Conservation (phyloP, 2,797 vertebrate species). For the Micromesistius poutassou region DNA sequence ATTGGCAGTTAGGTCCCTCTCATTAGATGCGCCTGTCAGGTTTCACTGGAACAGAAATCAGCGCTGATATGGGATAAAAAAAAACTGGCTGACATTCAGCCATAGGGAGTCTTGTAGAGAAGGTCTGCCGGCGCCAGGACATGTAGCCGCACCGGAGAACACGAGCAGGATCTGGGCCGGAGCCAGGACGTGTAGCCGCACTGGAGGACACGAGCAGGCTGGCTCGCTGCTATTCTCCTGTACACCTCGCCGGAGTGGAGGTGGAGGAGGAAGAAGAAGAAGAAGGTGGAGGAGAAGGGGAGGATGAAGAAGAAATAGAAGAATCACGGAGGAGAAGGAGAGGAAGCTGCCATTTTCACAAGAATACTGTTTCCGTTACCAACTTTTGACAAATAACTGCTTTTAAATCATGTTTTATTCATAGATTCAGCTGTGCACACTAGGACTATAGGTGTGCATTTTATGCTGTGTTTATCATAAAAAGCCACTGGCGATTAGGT, state of each 20-base stretch:
- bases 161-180: not conserved
- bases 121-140: not conserved
- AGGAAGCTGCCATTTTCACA: too few species aligned
- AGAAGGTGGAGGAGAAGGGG: too few species aligned
- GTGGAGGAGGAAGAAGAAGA: too few species aligned
- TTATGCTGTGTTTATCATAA: too few species aligned
- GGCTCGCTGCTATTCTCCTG: not conserved
- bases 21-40: constrained; percentile 66
- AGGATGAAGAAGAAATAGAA: too few species aligned
- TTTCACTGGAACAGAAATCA: constrained; percentile 58
- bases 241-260: not conserved
- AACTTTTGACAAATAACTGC: not conserved
- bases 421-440: not conserved
- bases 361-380: not conserved
- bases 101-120: constrained; percentile 40
- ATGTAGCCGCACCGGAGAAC: not conserved
- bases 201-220: not conserved
- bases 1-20: constrained; percentile 59
- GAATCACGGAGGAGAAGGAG: too few species aligned
- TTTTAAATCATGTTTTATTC: not conserved
- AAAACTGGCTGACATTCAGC: constrained; percentile 34
- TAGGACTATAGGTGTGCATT: not conserved
- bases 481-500: too few species aligned
- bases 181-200: not conserved
- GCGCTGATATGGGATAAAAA: constrained; percentile 38